Conservation (phyloP, 2,113 vertebrate species). For the Xenopus borealis region DNA sequence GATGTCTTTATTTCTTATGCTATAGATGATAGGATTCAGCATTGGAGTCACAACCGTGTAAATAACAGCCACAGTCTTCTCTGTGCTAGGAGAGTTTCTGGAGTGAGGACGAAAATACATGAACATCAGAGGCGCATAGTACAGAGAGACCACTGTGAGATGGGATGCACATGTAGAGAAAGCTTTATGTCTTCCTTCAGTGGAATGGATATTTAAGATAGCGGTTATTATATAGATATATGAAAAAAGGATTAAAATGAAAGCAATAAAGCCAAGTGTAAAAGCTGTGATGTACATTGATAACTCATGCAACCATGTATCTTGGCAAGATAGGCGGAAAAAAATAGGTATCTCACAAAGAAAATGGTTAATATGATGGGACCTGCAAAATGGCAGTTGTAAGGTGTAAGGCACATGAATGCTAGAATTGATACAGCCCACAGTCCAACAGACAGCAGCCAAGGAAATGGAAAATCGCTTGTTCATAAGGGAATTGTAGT, state of each 20-base stretch:
- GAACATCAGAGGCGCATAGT: background rate
- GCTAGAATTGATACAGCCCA: background rate
- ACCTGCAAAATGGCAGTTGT: conserved; percentile 6
- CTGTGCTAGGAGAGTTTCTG: background rate
- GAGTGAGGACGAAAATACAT: conserved; percentile 6
- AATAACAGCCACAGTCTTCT: background rate
- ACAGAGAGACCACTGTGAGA: conserved; percentile 4
- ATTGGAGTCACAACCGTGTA: conserved; percentile 23
- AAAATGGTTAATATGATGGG: background rate
- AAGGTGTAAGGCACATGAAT: conserved; percentile 5
- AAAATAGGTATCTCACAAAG: background rate
- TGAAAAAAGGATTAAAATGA: background rate
- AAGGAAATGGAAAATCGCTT: background rate
- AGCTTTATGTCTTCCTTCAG: background rate
- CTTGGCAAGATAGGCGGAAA: background rate
- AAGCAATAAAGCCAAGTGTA: background rate
- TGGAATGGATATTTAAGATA: background rate
- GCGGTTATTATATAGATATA: background rate
- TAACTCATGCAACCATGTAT: background rate
- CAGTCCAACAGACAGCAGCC: background rate
- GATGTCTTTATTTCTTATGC: conserved; percentile 14
- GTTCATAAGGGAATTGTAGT: background rate
- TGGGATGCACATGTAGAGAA: conserved; percentile 14
- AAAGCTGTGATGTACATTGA: background rate
- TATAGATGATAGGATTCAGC: conserved; percentile 23